Evolutionary conservation across 2,113 vertebrate genomes (phyloP).

Genomic region (Zonotrichia leucophrys): DNA sequence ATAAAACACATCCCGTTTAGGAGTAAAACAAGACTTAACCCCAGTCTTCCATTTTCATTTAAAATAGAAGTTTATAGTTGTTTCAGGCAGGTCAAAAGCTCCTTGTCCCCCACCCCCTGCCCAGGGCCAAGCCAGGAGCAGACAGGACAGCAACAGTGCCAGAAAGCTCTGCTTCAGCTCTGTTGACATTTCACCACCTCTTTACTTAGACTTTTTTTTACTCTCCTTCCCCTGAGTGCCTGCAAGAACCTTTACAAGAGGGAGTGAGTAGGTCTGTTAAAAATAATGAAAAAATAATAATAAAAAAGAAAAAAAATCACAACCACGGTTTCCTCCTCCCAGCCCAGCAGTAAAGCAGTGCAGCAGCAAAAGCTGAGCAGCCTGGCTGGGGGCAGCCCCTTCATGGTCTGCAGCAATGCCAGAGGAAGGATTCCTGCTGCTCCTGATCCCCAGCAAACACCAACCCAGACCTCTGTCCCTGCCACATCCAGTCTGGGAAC

Average conservation of each 20-base stretch:
- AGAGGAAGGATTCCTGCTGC: not conserved
- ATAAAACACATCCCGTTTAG: not conserved
- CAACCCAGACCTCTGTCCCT: not conserved
- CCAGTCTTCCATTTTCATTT: not conserved
- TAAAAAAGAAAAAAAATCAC: not conserved
- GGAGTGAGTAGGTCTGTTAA: not conserved
- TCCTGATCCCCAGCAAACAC: not conserved
- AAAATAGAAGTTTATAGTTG: not conserved
- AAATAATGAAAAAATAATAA: not conserved
- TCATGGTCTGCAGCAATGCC: not conserved
- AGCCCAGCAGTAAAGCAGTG: not conserved
- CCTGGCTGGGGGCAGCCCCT: not conserved
- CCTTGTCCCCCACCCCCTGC: too few species aligned
- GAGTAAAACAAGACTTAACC: not conserved
- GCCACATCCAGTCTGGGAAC: not conserved
- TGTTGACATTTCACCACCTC: not conserved
- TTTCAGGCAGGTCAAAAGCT: not conserved
- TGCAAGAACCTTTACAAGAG: not conserved
- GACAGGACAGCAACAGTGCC: not conserved
- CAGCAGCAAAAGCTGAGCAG: not conserved
- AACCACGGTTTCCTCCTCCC: not conserved
- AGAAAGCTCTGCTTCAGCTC: not conserved
- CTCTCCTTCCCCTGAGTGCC: not conserved
- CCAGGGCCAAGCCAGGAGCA: not conserved
- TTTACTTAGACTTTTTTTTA: not conserved